Base-by-base conservation (phyloP, 2,113 vertebrate species). In the Podarcis cretensis region DNA sequence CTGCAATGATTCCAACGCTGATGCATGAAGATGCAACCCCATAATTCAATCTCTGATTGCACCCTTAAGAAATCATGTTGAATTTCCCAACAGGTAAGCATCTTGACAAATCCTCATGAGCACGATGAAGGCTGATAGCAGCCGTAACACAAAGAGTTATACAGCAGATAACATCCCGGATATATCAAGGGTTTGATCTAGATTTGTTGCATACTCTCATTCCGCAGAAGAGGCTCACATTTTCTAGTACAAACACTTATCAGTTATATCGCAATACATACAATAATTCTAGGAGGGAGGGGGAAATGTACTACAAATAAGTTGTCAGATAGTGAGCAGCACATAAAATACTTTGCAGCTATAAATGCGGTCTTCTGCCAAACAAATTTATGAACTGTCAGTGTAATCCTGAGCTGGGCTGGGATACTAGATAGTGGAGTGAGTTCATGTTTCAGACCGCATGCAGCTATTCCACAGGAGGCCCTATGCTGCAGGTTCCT, bases 21-120 rank as follows among this genome's bases (percentile, higher is more conserved):
- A 96, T 93, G 90, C 71, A 90, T 83, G 63, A 94, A 94, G 92
- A 92, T 86, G 13, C 92, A 87, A 93, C 87, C 89, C 85, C 89
- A 95, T 97, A 96, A 96, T 87, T 97, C 96, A 97, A 89, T 3
- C 92, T 86, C 82, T 94, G 95, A 97, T 90, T 96, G 91, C 93
- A 96, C 96, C 94, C 96, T 96, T 93, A 97, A 97, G 96, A 97
- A 97, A 96, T 97, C 96, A 95, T 54, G 90, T 89, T 95, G 95
- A 93, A 95, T 96, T 96, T 97, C 96, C 96, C 96, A 96, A 96
- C 94, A 96, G 93, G 95, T 95, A 96, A 97, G 92, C 92, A 95
- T 88, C 94, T 93, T 96, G 96, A 96, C 95, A 96, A 95, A 95
- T 97, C 91, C 95, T 95, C 95, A 91, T 89, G 85, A 94, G 94